Evolutionary conservation across 2,797 vertebrate genomes (phyloP).

Genomic region (Cheirogaleus major): DNA sequence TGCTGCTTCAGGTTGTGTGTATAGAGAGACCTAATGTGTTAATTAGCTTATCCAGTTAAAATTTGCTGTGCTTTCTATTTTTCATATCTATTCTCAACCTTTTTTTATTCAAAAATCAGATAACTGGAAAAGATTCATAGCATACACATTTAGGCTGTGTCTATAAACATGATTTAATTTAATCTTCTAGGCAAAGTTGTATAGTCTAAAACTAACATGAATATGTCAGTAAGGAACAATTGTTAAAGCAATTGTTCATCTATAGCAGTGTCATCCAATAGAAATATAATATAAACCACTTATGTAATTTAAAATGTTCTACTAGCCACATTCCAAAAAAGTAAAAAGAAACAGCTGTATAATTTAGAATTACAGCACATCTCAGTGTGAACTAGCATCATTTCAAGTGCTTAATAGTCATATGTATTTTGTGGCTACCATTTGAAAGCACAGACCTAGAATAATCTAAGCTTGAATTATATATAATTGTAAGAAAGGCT

Average conservation of each 20-base stretch:
- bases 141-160: background rate
- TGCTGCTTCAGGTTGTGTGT: background rate
- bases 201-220: background rate
- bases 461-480: background rate
- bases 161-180: background rate
- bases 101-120: conserved; percentile 2
- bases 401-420: background rate
- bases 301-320: background rate
- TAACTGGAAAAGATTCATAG: background rate
- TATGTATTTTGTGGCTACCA: background rate
- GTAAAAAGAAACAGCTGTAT: background rate
- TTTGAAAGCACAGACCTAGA: background rate
- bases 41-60: background rate
- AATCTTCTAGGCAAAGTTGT: background rate
- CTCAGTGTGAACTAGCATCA: background rate
- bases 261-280: background rate
- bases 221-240: background rate
- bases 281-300: background rate
- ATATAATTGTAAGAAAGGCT: background rate
- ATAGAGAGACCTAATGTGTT: background rate
- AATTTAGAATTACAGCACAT: background rate
- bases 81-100: background rate
- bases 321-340: background rate
- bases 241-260: background rate
- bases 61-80: background rate